Conservation (phyloP, 2,888 invertebrate species). For the Merodon equestris region DNA sequence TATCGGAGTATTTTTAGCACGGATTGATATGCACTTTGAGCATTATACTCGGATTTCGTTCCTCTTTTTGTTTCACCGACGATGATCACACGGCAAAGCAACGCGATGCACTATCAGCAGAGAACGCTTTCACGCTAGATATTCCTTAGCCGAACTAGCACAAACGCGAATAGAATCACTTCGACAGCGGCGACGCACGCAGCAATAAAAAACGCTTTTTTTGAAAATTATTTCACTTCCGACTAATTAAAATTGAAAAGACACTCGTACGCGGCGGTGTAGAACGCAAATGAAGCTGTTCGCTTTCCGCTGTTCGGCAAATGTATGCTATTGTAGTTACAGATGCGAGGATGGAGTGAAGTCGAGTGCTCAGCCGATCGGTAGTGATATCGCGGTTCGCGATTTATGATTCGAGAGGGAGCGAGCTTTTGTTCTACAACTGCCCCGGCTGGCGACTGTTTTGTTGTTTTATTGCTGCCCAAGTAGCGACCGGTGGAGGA, state of each 20-base stretch:
- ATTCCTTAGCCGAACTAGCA: constrained; percentile 21
- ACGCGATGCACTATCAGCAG: constrained; percentile 36
- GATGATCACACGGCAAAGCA: constrained; percentile 37
- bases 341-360: too few species aligned
- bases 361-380: neutral
- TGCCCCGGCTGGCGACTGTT: too few species aligned
- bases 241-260: constrained; percentile 25
- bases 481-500: too few species aligned
- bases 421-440: too few species aligned
- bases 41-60: constrained; percentile 14
- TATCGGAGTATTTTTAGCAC: constrained; percentile 20
- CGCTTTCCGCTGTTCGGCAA: neutral
- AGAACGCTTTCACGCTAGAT: constrained; percentile 4
- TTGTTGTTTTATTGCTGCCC: too few species aligned
- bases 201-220: constrained; percentile 19
- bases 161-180: neutral
- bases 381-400: neutral
- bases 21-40: constrained; percentile 1
- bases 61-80: neutral
- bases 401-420: too few species aligned
- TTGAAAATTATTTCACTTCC: constrained; percentile 33
- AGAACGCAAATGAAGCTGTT: constrained; percentile 1
- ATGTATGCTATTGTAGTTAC: too few species aligned
- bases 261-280: constrained; percentile 4
- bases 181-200: neutral